Evolutionary conservation across 2,888 invertebrate species (phyloP).

Genomic region (Metellina segmentata): DNA sequence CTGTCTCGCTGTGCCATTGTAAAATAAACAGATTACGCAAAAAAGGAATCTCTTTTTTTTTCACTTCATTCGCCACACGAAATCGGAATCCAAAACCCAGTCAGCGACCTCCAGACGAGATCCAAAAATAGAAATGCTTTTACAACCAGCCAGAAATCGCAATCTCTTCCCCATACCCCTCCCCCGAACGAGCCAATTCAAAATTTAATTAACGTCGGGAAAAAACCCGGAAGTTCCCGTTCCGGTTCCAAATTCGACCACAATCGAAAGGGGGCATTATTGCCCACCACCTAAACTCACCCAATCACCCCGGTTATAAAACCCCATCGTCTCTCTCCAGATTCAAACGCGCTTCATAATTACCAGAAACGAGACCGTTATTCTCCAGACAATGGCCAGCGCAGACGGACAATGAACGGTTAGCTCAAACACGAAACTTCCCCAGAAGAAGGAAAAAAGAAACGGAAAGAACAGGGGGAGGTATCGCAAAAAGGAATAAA

Average conservation of each 20-base stretch:
- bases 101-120: no score
- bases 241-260: neutral
- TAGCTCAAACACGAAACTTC: slow-evolving; percentile 32
- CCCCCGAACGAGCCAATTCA: neutral
- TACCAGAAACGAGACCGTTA: slow-evolving; percentile 27
- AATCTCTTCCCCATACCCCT: neutral
- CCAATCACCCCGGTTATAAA: neutral
- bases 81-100: no score
- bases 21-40: no score
- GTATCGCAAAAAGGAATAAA: no score
- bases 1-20: no score
- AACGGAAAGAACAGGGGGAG: neutral
- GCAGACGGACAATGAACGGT: neutral
- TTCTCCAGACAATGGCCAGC: slow-evolving; percentile 19
- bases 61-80: no score
- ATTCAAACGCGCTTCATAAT: neutral
- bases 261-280: neutral
- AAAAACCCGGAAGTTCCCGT: neutral
- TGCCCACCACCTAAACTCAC: neutral
- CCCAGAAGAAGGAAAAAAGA: neutral
- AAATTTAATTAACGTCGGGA: slow-evolving; percentile 13
- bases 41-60: no score
- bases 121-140: neutral
- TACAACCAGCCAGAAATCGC: neutral
- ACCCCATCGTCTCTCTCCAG: no score